Percentiles rank a stretch among this genome's conserved stretches.
Evolutionary conservation across 2,113 vertebrate species (phyloP).

Genomic region (Nothoprocta perdicaria): DNA sequence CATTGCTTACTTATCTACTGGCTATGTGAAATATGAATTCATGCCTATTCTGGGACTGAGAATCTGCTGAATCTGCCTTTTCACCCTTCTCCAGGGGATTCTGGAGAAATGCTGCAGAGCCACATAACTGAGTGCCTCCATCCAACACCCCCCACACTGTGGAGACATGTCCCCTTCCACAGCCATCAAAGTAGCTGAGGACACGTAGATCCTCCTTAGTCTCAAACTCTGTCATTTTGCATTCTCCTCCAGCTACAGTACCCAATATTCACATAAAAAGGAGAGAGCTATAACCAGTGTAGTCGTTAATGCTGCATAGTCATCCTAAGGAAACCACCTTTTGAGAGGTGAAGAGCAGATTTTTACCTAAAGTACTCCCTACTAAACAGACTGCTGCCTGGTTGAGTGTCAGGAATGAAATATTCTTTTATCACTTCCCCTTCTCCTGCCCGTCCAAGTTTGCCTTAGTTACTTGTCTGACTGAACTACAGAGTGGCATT

Average conservation of each 20-base stretch:
- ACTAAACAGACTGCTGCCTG: not conserved
- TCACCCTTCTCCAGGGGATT: not conserved
- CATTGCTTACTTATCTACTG: not conserved
- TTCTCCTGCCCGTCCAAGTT: conserved; percentile 53
- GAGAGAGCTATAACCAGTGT: not conserved
- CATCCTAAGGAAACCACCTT: not conserved
- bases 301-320: not conserved
- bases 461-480: conserved; percentile 67
- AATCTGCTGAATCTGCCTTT: not conserved
- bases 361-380: not conserved
- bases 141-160: fast-evolving
- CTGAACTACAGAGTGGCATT: conserved; percentile 76
- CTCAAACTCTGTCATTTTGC: conserved; percentile 23
- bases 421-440: conserved; percentile 43
- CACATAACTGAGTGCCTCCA: fast-evolving
- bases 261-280: not conserved
- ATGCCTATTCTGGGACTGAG: not conserved
- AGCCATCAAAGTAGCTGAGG: not conserved
- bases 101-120: not conserved
- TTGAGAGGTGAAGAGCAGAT: not conserved
- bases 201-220: not conserved
- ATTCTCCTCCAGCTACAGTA: not conserved
- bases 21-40: not conserved
- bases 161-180: fast-evolving
- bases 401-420: conserved; percentile 51